Evolutionary conservation across 2,888 invertebrate genomes (phyloP).

Genomic region (Spilosoma lubricipeda): DNA sequence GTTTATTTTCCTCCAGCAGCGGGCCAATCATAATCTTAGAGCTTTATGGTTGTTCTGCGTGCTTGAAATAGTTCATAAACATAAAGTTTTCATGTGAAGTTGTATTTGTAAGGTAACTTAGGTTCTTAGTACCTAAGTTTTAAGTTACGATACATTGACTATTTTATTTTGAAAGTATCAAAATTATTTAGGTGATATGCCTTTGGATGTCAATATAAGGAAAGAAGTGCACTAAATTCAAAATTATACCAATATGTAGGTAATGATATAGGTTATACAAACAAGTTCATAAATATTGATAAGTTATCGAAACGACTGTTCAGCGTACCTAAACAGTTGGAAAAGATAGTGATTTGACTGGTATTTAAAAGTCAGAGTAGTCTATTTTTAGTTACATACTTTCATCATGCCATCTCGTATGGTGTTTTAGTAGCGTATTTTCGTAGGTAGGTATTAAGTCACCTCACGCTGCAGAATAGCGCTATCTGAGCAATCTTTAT

Average conservation of each 20-base stretch:
- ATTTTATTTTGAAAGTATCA: neutral
- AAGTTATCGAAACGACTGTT: too few relatives aligned
- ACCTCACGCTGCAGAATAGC: too few relatives aligned
- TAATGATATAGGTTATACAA: neutral
- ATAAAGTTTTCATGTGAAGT: conserved; percentile 24
- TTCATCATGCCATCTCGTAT: too few relatives aligned
- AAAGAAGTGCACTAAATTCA: neutral
- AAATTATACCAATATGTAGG: neutral
- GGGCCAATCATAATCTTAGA: conserved; percentile 26
- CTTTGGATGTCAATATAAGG: neutral
- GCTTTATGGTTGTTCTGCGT: conserved; percentile 39
- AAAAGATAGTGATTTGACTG: too few relatives aligned
- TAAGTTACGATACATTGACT: neutral
- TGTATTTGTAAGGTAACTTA: neutral
- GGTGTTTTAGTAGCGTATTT: too few relatives aligned
- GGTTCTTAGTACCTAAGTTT: neutral
- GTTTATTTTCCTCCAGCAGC: conserved; percentile 47
- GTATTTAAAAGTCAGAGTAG: too few relatives aligned
- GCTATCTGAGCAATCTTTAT: too few relatives aligned
- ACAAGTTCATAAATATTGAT: too few relatives aligned
- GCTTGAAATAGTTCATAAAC: conserved; percentile 34
- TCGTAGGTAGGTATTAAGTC: too few relatives aligned
- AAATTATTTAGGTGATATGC: neutral
- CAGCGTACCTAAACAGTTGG: too few relatives aligned
- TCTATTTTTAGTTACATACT: too few relatives aligned